phyloP scores from a whole-genome alignment of 35 echinoderm and acorn worm species.

The Chiridota heheva region DNA sequence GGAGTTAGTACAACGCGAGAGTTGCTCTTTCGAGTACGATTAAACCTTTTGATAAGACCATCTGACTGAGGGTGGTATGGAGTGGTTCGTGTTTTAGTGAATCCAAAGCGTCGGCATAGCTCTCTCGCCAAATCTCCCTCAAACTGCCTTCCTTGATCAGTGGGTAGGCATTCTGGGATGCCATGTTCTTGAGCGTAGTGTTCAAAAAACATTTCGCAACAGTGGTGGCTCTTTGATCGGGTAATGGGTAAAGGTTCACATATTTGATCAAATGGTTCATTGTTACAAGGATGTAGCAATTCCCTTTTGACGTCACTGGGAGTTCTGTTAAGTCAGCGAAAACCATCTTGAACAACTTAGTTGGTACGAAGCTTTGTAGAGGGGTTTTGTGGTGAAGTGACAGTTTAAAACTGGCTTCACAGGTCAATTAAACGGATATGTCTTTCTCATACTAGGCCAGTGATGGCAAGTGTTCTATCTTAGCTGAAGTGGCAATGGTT shows the following conservation, averaged over 20 bases:
- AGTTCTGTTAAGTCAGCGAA: conserved; percentile 13
- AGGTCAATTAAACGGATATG: too few species aligned
- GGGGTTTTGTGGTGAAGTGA: too few species aligned
- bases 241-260: conserved; percentile 29
- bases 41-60: neutral
- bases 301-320: conserved; percentile 37
- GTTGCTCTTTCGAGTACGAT: neutral
- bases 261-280: conserved; percentile 36
- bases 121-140: neutral
- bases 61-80: conserved; percentile 20
- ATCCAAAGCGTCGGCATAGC: neutral
- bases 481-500: too few species aligned
- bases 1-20: neutral
- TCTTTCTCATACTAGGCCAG: too few species aligned
- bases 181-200: conserved; percentile 27
- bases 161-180: conserved; percentile 35
- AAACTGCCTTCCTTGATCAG: conserved; percentile 29
- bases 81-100: neutral
- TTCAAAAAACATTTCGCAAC: conserved; percentile 45
- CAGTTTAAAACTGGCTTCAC: too few species aligned
- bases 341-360: neutral
- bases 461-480: too few species aligned
- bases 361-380: neutral
- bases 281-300: conserved; percentile 20
- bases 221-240: conserved; percentile 24